Percentiles rank a stretch among this genome's conserved stretches.
These are phyloP conservation scores for Etheostoma nigrum DNA, from an alignment of 2,797 vertebrate species.

Conservation along the genomic window DNA sequence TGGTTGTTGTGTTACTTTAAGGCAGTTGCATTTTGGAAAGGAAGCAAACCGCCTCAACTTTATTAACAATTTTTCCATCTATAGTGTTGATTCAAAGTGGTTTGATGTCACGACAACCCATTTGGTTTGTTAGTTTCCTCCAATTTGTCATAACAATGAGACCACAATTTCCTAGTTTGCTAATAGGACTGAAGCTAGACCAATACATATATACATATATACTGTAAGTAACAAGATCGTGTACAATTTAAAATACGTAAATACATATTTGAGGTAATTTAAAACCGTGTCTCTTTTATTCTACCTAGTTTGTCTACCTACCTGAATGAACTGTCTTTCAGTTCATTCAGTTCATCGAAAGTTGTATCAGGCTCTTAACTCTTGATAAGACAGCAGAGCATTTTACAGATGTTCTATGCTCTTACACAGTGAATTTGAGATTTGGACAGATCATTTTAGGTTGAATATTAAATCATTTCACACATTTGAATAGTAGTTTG, in stretches of 20 bases:
- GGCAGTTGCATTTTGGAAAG: slow-evolving; percentile 6
- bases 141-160: neutral
- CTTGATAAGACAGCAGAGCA: neutral
- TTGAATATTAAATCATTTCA: neutral
- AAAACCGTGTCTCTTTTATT: too few relatives aligned
- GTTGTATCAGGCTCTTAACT: neutral
- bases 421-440: neutral
- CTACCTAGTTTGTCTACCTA: too few relatives aligned
- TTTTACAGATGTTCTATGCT: neutral
- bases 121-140: neutral
- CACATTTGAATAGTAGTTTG: neutral
- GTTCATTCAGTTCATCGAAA: neutral
- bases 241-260: too few relatives aligned
- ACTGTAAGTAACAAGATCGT: too few relatives aligned
- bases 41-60: neutral
- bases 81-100: neutral
- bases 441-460: neutral
- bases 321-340: too few relatives aligned
- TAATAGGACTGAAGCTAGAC: neutral
- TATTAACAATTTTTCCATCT: neutral
- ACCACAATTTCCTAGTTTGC: neutral
- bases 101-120: neutral
- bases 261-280: too few relatives aligned
- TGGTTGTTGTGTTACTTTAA: slow-evolving; percentile 15
- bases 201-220: neutral